These are phyloP conservation scores for Autographa gamma DNA, from an alignment of 2,888 invertebrate genomes.

Conservation along the genomic window DNA sequence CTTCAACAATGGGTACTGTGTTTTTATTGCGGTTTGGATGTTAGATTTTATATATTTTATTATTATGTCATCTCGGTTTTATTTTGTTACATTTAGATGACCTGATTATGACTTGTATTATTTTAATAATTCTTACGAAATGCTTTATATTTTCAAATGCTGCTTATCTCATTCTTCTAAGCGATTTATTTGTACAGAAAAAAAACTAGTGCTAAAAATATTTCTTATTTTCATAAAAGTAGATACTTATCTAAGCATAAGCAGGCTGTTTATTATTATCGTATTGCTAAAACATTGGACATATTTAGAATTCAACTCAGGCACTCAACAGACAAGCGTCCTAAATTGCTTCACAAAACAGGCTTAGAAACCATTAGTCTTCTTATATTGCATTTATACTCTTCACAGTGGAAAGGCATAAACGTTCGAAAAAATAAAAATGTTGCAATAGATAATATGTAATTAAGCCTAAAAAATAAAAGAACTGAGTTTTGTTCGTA, in stretches of 20 bases:
- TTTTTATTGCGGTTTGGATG: neutral
- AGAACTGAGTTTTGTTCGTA: neutral
- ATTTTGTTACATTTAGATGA: neutral
- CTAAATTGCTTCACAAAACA: neutral
- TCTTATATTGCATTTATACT: neutral
- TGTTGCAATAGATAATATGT: neutral
- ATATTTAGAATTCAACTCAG: neutral
- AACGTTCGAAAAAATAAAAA: neutral
- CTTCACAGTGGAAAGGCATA: neutral
- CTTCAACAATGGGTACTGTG: conserved; percentile 19
- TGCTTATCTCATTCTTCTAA: no score
- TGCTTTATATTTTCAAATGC: no score
- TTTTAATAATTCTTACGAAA: neutral
- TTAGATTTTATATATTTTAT: neutral
- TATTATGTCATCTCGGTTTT: conserved; percentile 15
- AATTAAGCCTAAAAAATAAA: neutral
- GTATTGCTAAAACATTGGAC: neutral
- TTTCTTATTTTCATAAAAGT: no score
- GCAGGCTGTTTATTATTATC: neutral
- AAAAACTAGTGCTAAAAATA: no score
- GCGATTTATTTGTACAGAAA: no score
- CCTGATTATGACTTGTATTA: neutral
- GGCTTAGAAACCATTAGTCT: neutral
- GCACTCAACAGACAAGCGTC: neutral
- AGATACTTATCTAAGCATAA: no score